Percentiles rank a stretch among this genome's conserved stretches.
Conservation (phyloP, 2,888 invertebrate species). For the Eupithecia subfuscata region DNA sequence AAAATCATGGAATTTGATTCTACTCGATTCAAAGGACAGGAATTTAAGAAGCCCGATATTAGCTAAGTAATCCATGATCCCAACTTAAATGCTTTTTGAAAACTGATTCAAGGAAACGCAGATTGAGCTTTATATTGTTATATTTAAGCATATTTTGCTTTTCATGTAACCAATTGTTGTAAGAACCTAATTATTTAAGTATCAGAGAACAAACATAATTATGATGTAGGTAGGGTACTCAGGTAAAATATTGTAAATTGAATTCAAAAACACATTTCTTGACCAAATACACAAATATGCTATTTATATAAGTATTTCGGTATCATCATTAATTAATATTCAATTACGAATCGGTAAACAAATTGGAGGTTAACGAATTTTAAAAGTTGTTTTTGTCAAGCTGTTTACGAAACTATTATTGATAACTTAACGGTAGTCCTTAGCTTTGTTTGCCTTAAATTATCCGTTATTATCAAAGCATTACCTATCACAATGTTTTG, state of each 20-base stretch:
- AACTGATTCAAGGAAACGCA: neutral
- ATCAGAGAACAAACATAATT: neutral
- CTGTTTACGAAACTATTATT: neutral
- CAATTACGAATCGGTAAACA: conserved; percentile 2
- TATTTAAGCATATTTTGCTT: neutral
- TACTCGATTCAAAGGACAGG: too few species aligned
- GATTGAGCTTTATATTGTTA: neutral
- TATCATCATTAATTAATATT: neutral
- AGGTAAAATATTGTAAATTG: too few species aligned
- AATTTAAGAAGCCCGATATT: too few species aligned
- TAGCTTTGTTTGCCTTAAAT: neutral
- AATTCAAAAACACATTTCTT: too few species aligned
- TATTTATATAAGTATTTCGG: too few species aligned
- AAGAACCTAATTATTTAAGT: neutral
- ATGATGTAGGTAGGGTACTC: too few species aligned
- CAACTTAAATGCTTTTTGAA: neutral
- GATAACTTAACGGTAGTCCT: neutral
- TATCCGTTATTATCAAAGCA: neutral
- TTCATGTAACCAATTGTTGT: neutral
- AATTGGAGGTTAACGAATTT: conserved; percentile 3
- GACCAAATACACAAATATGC: too few species aligned
- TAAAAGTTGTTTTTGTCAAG: neutral
- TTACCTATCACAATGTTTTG: neutral
- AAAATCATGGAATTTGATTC: neutral
- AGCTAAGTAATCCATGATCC: too few species aligned